Evolutionary conservation across 2,888 invertebrate species (phyloP).

Genomic region (Drosophila phalerata): DNA sequence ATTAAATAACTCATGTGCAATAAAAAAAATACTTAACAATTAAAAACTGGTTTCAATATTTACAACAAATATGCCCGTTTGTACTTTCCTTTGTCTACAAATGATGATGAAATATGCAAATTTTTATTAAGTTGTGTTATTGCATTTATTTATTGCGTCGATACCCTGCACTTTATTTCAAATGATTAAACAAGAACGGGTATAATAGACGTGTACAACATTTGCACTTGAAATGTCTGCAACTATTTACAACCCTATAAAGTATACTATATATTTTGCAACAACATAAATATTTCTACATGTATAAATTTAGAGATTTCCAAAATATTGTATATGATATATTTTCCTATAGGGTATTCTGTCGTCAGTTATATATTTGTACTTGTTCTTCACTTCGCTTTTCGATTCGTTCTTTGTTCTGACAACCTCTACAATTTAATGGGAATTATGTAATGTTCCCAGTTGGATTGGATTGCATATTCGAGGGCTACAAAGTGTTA

Average conservation of each 20-base stretch:
- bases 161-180: background rate
- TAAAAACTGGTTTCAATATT: too few species aligned
- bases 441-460: slow-evolving; percentile 15
- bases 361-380: background rate
- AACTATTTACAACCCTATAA: background rate
- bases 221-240: background rate
- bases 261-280: slow-evolving; percentile 8
- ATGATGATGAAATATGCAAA: slow-evolving; percentile 30
- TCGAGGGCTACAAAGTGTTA: background rate
- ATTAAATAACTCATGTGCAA: too few species aligned
- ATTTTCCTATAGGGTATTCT: background rate
- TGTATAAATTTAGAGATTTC: background rate
- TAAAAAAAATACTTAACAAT: background rate
- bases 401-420: slow-evolving; percentile 7
- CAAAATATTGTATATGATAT: background rate
- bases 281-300: background rate
- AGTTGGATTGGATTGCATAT: background rate
- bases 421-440: background rate
- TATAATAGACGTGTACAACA: background rate
- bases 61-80: slow-evolving; percentile 6
- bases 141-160: slow-evolving; percentile 22
- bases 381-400: too few species aligned
- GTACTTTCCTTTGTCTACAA: background rate
- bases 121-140: slow-evolving; percentile 19
- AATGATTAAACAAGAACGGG: background rate